These are phyloP conservation scores for Sakesphorus luctuosus DNA, from an alignment of 2,113 vertebrate species.

Conservation along the genomic window DNA sequence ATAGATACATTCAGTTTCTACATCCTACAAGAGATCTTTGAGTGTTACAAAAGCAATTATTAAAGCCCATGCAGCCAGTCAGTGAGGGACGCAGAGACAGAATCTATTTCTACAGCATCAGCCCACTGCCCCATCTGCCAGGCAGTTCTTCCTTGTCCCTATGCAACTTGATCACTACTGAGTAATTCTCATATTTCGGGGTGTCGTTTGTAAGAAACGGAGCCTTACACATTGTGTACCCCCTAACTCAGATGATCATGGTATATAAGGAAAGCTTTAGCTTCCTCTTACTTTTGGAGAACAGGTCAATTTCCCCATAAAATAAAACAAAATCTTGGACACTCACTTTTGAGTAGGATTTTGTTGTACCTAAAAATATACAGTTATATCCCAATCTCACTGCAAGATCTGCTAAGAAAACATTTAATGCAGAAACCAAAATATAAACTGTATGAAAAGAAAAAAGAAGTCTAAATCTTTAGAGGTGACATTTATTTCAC, in stretches of 20 bases:
- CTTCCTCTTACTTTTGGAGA: background rate
- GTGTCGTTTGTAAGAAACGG: background rate
- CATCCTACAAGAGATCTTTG: background rate
- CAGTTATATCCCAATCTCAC: background rate
- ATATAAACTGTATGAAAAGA: background rate
- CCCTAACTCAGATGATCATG: background rate
- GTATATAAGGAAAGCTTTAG: background rate
- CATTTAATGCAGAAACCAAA: background rate
- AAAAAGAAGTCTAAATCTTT: background rate
- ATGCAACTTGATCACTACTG: background rate
- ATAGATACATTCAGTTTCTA: background rate
- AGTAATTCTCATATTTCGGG: background rate
- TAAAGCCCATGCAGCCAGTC: background rate
- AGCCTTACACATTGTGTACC: background rate
- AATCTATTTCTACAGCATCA: background rate
- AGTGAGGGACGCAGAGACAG: background rate
- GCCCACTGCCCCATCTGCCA: background rate
- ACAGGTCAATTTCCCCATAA: background rate
- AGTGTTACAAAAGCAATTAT: background rate
- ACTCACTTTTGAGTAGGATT: background rate
- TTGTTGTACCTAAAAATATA: background rate
- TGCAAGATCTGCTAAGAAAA: background rate
- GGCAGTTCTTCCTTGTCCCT: background rate
- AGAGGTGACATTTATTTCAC: background rate
- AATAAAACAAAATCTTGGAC: background rate